Percentiles rank a stretch among this genome's conserved stretches.
Evolutionary conservation across 2,888 invertebrate species (phyloP).

Genomic region (Cistogaster globosa): DNA sequence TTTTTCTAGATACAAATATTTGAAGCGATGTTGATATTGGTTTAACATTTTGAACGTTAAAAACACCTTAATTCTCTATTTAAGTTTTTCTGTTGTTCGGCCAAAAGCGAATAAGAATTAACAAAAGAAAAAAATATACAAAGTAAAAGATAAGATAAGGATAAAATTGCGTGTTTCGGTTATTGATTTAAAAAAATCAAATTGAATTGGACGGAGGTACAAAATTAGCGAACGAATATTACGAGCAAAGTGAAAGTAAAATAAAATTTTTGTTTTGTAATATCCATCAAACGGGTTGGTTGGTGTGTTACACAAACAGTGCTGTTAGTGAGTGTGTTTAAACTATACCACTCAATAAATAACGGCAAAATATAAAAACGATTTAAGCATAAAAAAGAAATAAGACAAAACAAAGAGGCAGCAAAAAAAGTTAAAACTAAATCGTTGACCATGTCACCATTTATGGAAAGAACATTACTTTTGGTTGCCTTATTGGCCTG

Average conservation of each 20-base stretch:
- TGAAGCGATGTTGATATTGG: slow-evolving; percentile 70
- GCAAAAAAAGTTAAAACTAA: slow-evolving; percentile 38
- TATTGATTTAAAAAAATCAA: slow-evolving; percentile 65
- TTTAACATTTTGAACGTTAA: slow-evolving; percentile 71
- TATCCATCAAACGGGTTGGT: background rate
- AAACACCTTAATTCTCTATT: slow-evolving; percentile 44
- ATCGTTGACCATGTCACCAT: slow-evolving; percentile 78
- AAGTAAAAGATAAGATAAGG: background rate
- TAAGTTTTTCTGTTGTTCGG: slow-evolving; percentile 51
- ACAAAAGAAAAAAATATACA: slow-evolving; percentile 6
- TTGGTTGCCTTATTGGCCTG: slow-evolving; percentile 80
- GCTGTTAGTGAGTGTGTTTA: no score
- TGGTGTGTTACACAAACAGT: no score
- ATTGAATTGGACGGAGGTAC: slow-evolving; percentile 24
- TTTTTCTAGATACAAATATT: slow-evolving; percentile 36
- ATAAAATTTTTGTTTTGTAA: slow-evolving; percentile 8
- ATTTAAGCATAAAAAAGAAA: background rate
- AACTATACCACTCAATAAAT: slow-evolving; percentile 12
- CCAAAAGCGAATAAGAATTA: slow-evolving; percentile 31
- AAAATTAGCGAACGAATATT: slow-evolving; percentile 2
- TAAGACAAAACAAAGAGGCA: slow-evolving; percentile 20
- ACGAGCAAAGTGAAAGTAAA: background rate
- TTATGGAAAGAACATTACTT: slow-evolving; percentile 80
- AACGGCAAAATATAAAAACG: slow-evolving; percentile 20
- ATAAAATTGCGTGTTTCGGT: slow-evolving; percentile 57